Evolutionary conservation across 1,140 invertebrate species (phyloP).

Genomic region (Cydia amplana): DNA sequence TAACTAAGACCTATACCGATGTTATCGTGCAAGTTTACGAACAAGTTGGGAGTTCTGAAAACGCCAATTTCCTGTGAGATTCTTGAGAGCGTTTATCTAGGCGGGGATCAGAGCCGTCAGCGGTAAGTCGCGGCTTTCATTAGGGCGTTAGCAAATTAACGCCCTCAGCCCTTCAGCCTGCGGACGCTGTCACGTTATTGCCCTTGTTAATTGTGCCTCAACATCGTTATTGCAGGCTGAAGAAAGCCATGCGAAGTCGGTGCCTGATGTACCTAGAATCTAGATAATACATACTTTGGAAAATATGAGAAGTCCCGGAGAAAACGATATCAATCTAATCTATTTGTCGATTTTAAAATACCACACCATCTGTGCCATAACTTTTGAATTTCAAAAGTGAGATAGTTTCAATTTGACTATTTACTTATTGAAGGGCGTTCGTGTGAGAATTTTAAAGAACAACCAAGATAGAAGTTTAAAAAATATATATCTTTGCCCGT

Average conservation of each 20-base stretch:
- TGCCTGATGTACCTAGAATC: too few relatives aligned
- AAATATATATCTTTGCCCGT: too few relatives aligned
- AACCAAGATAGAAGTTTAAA: too few relatives aligned
- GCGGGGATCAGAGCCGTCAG: slow-evolving; percentile 62
- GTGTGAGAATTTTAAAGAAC: too few relatives aligned
- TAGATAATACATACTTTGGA: not conserved
- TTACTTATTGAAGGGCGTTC: too few relatives aligned
- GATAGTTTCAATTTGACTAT: too few relatives aligned
- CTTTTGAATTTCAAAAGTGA: too few relatives aligned
- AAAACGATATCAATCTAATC: not conserved
- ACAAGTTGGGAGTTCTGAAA: slow-evolving; percentile 55
- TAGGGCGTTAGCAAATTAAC: slow-evolving; percentile 77
- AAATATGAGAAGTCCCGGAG: not conserved
- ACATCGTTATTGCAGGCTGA: slow-evolving; percentile 28
- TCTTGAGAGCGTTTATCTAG: slow-evolving; percentile 64
- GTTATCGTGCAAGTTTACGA: slow-evolving; percentile 48
- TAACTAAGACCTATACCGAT: slow-evolving; percentile 38
- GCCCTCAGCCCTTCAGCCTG: slow-evolving; percentile 54
- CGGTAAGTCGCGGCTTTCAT: slow-evolving; percentile 72
- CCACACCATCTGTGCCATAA: too few relatives aligned
- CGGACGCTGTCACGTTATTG: slow-evolving; percentile 48
- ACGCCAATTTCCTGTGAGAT: slow-evolving; percentile 71
- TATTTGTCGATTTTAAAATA: too few relatives aligned
- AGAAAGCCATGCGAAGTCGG: not conserved
- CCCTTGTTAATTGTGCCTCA: slow-evolving; percentile 46